phyloP scores from a whole-genome alignment of 2,113 vertebrate species.

The Parus major region DNA sequence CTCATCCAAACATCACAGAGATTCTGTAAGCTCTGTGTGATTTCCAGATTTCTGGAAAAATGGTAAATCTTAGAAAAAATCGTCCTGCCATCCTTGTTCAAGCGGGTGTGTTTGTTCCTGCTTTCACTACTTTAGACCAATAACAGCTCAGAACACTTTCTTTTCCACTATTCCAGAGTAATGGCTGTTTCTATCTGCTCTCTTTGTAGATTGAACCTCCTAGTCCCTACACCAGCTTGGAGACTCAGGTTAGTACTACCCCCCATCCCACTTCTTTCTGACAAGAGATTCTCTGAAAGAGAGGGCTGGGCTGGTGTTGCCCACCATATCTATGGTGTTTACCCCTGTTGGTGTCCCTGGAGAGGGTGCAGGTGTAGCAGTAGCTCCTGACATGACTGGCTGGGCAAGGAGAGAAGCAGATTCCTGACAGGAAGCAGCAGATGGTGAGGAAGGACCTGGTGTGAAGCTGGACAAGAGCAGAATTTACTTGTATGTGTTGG shows the following conservation, averaged over 20 bases:
- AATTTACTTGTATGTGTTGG: neutral
- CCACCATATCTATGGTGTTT: neutral
- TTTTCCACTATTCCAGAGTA: neutral
- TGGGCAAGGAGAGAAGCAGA: neutral
- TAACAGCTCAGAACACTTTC: neutral
- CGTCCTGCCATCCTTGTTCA: neutral
- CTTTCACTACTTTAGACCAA: rapidly evolving
- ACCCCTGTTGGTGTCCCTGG: neutral
- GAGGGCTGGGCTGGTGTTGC: neutral
- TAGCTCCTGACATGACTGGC: neutral
- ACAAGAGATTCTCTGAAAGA: neutral
- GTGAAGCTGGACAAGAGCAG: neutral
- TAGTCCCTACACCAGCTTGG: slow-evolving; percentile 61
- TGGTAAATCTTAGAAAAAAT: neutral
- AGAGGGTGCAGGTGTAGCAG: neutral
- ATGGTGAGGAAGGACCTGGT: neutral
- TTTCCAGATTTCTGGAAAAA: neutral
- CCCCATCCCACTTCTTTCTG: neutral
- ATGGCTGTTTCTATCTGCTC: slow-evolving; percentile 31
- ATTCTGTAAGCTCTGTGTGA: neutral
- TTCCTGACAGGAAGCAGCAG: neutral
- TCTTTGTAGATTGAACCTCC: slow-evolving; percentile 63
- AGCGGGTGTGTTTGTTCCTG: neutral
- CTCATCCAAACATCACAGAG: neutral
- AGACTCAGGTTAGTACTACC: slow-evolving; percentile 63